Evolutionary conservation across 2,113 vertebrate species (phyloP).

Genomic region (Felis chaus): DNA sequence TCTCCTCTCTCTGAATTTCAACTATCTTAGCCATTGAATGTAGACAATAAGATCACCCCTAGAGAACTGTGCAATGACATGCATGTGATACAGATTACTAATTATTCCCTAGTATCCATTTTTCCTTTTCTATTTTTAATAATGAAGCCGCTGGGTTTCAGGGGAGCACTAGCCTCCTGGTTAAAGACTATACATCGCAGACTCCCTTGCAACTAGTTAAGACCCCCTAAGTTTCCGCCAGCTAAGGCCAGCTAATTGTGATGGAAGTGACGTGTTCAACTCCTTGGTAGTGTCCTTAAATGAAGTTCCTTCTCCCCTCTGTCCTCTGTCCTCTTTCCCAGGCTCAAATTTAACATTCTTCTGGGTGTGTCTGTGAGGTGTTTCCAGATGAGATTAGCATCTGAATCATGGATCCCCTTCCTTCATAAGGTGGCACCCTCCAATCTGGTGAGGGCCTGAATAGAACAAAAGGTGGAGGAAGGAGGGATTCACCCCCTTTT

Average conservation of each 20-base stretch:
- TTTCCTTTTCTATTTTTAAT: neutral
- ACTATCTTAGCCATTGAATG: neutral
- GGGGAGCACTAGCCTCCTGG: neutral
- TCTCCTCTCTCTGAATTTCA: slow-evolving; percentile 31
- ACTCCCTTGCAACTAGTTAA: neutral
- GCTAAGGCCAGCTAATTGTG: neutral
- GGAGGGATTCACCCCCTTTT: neutral
- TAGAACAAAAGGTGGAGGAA: neutral
- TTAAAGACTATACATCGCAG: neutral
- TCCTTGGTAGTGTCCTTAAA: neutral
- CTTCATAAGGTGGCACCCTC: neutral
- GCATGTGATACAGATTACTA: neutral
- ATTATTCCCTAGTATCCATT: neutral
- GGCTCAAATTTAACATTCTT: neutral
- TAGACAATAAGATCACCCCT: neutral
- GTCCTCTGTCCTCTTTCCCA: neutral
- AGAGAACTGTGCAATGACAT: neutral
- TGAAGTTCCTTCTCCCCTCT: neutral
- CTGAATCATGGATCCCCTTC: neutral
- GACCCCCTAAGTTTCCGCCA: neutral
- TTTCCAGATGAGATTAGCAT: neutral
- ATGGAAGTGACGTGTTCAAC: neutral
- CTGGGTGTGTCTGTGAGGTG: neutral
- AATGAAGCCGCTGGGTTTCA: neutral
- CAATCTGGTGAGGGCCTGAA: neutral